Base-by-base conservation (phyloP, 2,113 vertebrate genomes). In the Copsychus sechellarum region DNA sequence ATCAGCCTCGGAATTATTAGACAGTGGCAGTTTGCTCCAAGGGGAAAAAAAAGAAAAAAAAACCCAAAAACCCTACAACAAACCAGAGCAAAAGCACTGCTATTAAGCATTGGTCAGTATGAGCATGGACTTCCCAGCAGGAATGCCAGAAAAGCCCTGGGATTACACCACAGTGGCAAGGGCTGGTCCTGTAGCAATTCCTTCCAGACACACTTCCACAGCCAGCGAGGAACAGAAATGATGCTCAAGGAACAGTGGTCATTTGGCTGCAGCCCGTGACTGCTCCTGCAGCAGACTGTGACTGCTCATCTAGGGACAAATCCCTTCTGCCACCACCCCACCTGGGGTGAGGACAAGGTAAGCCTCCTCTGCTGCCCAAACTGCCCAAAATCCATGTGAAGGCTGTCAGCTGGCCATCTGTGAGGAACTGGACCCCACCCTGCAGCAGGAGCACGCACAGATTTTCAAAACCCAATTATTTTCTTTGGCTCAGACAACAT, bases 201-300 rank as follows among this genome's bases (percentile, higher is more conserved):
- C 43, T 64, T 80, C 57, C 53, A 76, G 56, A 31, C 31, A 67
- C 33, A 2, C 23, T 60, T 34, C 26, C 34, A 58, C 3, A 50
- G 34, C 36, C 18, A 69, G 36, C 60, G 81, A 34, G 2, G 5
- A 72, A 60, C 19, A 47, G 50, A 43, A 84, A 0, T 0, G 21
- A 33, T 1, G 2, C 31, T 53, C 0, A 0, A 76, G 38, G 25
- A 67, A 14, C 0, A 6, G 6, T 11, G 45, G 24, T n/a, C 19
- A 17, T 2, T 3, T 6, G 11, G n/a, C 64, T 61, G 47, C 48
- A 72, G 43, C 34, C 53, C 17, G 3, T 4, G 8, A 40, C 23
- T 42, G 48, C 29, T 34, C 29, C 58, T 42, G 53, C 50, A 81
- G 74, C 22, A 36, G 47, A 47, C 1, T 25, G 23, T 7, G 47